Evolutionary conservation across 2,113 vertebrate genomes (phyloP).

Genomic region (Rattus norvegicus): GRCr8 NC_086033.1:79673501-79674000

Average conservation of each 20-base stretch:
- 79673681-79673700: background rate
- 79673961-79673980: too few relatives aligned
- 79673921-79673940: too few relatives aligned
- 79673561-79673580: background rate
- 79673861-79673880: background rate
- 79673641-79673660: background rate
- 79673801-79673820: background rate
- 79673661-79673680: background rate
- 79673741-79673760: background rate
- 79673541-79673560: background rate
- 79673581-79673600: background rate
- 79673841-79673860: background rate
- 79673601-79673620: slow-evolving; percentile 17
- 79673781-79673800: background rate
- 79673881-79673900: background rate
- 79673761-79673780: background rate
- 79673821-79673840: too few relatives aligned
- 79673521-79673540: background rate
- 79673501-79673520: background rate
- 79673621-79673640: background rate
- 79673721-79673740: background rate
- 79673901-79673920: background rate
- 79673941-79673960: too few relatives aligned
- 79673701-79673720: background rate
- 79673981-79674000: too few relatives aligned